Percentiles rank a stretch among this genome's conserved stretches.
Evolutionary conservation across 1,140 invertebrate species (phyloP).

Genomic region (Cherax quadricarinatus): DNA sequence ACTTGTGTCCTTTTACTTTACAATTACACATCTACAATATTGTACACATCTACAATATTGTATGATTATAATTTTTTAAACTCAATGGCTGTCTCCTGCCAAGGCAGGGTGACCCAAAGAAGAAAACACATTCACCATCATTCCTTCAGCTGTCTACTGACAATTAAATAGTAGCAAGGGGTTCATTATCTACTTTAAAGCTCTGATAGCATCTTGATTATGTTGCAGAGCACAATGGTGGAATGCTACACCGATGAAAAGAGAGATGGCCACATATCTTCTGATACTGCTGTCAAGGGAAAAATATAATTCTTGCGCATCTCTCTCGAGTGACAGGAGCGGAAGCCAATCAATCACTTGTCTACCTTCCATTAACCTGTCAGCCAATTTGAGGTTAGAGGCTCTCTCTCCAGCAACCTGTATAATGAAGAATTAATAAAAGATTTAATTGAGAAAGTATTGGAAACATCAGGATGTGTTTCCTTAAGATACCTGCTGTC

Average conservation of each 20-base stretch:
- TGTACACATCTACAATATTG: too few species aligned
- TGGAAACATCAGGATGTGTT: too few species aligned
- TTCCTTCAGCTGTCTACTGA: too few species aligned
- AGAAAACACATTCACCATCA: too few species aligned
- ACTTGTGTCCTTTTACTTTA: too few species aligned
- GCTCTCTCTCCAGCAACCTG: not conserved
- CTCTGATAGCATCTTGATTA: not conserved
- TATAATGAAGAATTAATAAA: not conserved
- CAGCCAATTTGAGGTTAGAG: not conserved
- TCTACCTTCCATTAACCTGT: not conserved
- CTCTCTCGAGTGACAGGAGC: not conserved
- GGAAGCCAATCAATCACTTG: not conserved
- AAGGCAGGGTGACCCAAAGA: too few species aligned
- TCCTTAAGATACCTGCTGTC: too few species aligned
- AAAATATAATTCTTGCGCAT: slow-evolving; percentile 5
- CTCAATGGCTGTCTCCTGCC: too few species aligned
- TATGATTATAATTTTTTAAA: too few species aligned
- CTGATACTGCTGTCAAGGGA: not conserved
- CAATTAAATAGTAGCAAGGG: too few species aligned
- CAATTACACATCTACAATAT: too few species aligned
- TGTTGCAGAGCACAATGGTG: not conserved
- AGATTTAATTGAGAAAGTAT: too few species aligned
- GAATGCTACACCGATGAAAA: not conserved
- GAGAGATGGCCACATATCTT: not conserved
- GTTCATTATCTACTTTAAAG: not conserved